Base-by-base conservation (phyloP, 2,797 vertebrate genomes). In the Taenioides sp. region DNA sequence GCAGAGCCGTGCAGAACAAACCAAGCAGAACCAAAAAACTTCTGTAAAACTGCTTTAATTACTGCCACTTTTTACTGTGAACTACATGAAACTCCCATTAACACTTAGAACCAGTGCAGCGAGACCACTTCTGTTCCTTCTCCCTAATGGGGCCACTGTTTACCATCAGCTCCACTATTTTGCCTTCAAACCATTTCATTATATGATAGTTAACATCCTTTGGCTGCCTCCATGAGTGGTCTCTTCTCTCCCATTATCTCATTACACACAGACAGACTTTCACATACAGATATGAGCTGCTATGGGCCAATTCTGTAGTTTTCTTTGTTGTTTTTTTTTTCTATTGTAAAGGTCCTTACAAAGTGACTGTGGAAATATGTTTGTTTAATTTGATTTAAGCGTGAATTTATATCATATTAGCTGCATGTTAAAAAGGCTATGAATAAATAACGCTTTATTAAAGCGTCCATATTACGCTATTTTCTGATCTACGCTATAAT, bases 181-280 rank as follows among this genome's bases (percentile, higher is more conserved):
- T 68, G 63, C 74, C 61, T 84, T 84, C 80, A 75, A 85, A 84
- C 70, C 57, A 17, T 65, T 84, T 70, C 58, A 87, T 86, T 69
- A 72, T 85, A 79, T 82, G 54, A 84, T 78, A 73, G 65, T 83
- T 77, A 22, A 69, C 43, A 76, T 67, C 61, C 74, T 79, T 72
- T 83, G 22, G 75, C 37, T 67, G 65, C 57, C 70, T 78, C 69
- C 71, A 73, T 64, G 82, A 86, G 84, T 66, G 78, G 70, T 69
- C 73, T 79, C 77, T 31, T 57, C 84, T 85, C 85, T 80, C 84
- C 77, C 27, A 67, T 83, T 75, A 75, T 73, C 34, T 67, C 73
- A 80, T 22, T 12, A 40, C 65, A 71, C 58, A 31, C 55, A 77
- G 54, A 52, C 47, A 14, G 80, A 82, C 57, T 77, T 54, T 73